phyloP scores from a whole-genome alignment of 2,113 vertebrate genomes.

The Myrmophylax atrothorax region DNA sequence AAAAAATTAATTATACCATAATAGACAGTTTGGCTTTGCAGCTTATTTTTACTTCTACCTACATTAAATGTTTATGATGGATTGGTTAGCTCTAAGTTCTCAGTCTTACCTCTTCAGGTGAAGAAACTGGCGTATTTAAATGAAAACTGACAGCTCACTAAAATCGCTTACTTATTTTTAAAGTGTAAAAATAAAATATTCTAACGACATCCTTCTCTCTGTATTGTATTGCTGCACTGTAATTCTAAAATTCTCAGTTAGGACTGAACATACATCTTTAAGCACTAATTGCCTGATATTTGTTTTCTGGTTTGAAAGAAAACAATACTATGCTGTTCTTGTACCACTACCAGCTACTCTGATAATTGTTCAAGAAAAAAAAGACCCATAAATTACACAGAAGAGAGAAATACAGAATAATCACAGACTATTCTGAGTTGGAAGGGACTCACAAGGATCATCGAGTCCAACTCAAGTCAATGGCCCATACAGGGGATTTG shows the following conservation, averaged over 20 bases:
- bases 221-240: neutral
- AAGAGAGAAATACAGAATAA: neutral
- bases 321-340: neutral
- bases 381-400: neutral
- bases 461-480: no score
- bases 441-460: no score
- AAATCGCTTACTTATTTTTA: neutral
- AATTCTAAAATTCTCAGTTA: neutral
- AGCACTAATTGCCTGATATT: neutral
- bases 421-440: no score
- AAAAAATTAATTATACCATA: neutral
- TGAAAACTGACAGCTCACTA: neutral
- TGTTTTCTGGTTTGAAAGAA: neutral
- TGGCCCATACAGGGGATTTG: no score
- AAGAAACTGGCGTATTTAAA: neutral
- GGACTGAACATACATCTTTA: neutral
- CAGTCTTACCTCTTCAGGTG: neutral
- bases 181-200: neutral
- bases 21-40: fast-evolving
- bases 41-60: neutral
- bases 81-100: neutral
- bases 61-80: neutral
- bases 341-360: neutral
- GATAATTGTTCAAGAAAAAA: neutral
- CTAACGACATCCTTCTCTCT: neutral